Conservation (phyloP, 2,888 invertebrate genomes). For the Noctua janthe region DNA sequence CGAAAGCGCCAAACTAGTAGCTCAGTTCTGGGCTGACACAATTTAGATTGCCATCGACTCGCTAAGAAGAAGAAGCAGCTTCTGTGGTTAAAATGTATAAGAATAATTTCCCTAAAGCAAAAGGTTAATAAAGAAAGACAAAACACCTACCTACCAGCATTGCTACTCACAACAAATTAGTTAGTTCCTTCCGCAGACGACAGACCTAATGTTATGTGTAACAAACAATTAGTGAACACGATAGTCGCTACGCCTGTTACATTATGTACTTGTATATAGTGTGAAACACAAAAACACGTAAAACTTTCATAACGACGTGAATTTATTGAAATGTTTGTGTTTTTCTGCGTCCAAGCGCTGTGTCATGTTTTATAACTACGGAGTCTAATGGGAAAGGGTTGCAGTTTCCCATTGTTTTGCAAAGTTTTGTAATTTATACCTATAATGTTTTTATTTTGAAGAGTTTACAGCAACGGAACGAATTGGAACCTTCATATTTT, state of each 20-base stretch:
- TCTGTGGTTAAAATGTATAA: no score
- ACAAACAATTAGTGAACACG: conserved; percentile 13
- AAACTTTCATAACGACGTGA: background rate
- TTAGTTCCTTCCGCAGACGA: background rate
- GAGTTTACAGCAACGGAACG: background rate
- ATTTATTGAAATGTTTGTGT: conserved; percentile 36
- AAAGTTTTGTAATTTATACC: background rate
- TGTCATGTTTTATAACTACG: conserved; percentile 9
- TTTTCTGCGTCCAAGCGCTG: conserved; percentile 31
- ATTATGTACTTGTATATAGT: background rate
- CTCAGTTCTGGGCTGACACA: no score
- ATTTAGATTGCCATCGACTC: no score
- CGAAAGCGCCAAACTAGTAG: no score
- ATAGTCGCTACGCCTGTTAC: background rate
- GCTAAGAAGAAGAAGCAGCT: no score
- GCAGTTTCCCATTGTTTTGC: background rate
- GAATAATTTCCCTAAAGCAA: background rate
- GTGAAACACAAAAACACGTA: background rate
- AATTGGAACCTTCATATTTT: no score
- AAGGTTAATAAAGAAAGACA: background rate
- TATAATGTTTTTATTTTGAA: no score
- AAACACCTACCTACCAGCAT: no score
- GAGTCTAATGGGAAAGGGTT: conserved; percentile 3
- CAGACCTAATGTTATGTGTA: conserved; percentile 1
- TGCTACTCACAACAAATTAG: background rate